Evolutionary conservation across 2,888 invertebrate genomes (phyloP), one percentile per base, ranked within the genome.

Genomic region (Sminthurinus aureus): DNA sequence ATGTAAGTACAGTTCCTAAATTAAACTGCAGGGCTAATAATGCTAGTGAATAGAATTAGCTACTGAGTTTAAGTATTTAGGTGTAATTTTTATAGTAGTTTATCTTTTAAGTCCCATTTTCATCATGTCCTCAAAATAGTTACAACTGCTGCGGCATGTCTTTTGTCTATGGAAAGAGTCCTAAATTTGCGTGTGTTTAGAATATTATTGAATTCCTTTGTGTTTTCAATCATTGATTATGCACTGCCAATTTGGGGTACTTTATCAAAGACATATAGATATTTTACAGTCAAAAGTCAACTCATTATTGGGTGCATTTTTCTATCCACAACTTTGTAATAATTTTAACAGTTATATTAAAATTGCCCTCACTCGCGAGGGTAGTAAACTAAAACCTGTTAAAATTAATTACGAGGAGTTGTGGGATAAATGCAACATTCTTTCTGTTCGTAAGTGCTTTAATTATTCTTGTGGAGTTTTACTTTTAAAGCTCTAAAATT

Each of bases 211-310:
- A n/a, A n/a, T n/a, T n/a, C n/a, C n/a, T n/a, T n/a, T n/a, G n/a
- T n/a, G n/a, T n/a, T 8, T 52, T 58, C 52, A 2, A 52, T 58
- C 9, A 58, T 77, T 52, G 52, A 52, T 20, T 77, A 77, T 20
- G 24, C 58, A 13, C 22, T 77, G 1, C 58, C 76, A 52, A 52
- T 77, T 18, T 77, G 76, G 76, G 76, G 76, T 58, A 52, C 9
- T 38, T 11, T 52, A 12, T 58, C 51, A 8, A 50, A 52, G 4
- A 52, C 18, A 77, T 51, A 20, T 77, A 12, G 20, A 77, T 52
- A 52, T 52, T n/a, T 15, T 77, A 15, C 76, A 77, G 22, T 52
- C 52, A 12, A 77, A 77, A 52, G 58, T 77, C 22, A 58, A 77
- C 22, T 22, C 22, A 12, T 13, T 52, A 20, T 15, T 77, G 3